These are phyloP conservation scores for Graphium colonna DNA, from an alignment of 2,888 invertebrate species.

Conservation along the genomic window DNA sequence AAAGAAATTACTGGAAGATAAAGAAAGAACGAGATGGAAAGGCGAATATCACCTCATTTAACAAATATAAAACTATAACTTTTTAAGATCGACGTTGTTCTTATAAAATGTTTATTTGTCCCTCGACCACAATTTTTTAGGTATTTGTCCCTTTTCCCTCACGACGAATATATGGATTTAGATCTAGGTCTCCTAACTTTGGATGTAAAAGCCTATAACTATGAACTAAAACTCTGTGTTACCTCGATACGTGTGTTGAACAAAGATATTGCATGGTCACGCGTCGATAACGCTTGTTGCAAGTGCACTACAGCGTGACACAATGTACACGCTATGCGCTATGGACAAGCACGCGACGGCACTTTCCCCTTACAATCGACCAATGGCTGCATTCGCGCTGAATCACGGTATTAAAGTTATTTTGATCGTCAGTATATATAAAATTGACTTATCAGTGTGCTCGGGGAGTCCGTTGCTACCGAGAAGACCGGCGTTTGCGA, in stretches of 20 bases:
- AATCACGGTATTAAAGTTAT: slow-evolving; percentile 51
- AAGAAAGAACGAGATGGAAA: too few relatives aligned
- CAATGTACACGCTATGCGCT: neutral
- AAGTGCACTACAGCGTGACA: slow-evolving; percentile 11
- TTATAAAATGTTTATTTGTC: too few relatives aligned
- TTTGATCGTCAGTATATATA: slow-evolving; percentile 36
- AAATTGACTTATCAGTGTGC: rapidly evolving
- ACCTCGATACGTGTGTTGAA: neutral
- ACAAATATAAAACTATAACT: too few relatives aligned
- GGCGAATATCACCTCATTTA: too few relatives aligned
- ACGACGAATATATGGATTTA: too few relatives aligned
- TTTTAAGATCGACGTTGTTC: too few relatives aligned
- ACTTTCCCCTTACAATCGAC: slow-evolving; percentile 31
- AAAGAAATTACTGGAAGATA: too few relatives aligned
- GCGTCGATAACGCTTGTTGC: neutral
- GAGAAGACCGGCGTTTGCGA: slow-evolving; percentile 72
- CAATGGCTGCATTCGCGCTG: slow-evolving; percentile 42
- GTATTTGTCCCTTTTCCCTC: too few relatives aligned
- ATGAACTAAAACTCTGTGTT: neutral
- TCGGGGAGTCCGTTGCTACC: slow-evolving; percentile 72
- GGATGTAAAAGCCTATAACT: too few relatives aligned
- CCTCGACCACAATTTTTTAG: too few relatives aligned
- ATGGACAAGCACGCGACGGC: slow-evolving; percentile 13
- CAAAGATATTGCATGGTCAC: neutral
- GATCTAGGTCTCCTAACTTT: too few relatives aligned